phyloP scores from a whole-genome alignment of 1,140 invertebrate species.

The Drosophila baimaii region DNA sequence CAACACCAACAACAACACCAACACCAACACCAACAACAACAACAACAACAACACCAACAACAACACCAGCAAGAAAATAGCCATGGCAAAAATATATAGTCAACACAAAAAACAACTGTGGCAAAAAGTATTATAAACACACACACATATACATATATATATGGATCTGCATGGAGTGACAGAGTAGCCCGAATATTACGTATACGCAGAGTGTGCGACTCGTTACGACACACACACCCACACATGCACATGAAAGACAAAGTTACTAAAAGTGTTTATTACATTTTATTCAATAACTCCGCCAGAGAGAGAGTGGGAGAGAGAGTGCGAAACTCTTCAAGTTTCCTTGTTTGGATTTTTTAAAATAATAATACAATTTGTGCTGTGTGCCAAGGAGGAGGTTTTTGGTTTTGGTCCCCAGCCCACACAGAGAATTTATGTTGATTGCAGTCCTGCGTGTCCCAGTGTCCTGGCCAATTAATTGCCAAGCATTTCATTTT shows the following conservation, averaged over 20 bases:
- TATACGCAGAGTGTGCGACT: conserved; percentile 68
- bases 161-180: conserved; percentile 1
- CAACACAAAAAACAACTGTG: conserved; percentile 9
- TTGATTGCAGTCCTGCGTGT: conserved; percentile 59
- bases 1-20: not conserved
- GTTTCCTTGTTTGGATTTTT: conserved; percentile 60
- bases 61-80: conserved; percentile 20
- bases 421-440: conserved; percentile 65
- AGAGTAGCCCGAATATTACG: conserved; percentile 63
- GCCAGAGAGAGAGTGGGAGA: not conserved
- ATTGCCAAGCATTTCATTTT: conserved; percentile 74
- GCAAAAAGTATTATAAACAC: too few relatives aligned
- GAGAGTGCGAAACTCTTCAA: conserved; percentile 40
- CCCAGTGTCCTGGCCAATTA: conserved; percentile 61
- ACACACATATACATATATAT: too few relatives aligned
- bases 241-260: conserved; percentile 63
- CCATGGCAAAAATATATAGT: conserved; percentile 5
- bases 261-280: conserved; percentile 82
- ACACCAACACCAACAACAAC: conserved; percentile 16
- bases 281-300: conserved; percentile 81
- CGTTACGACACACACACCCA: conserved; percentile 49
- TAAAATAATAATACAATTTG: conserved; percentile 73
- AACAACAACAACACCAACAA: conserved; percentile 26
- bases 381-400: conserved; percentile 34
- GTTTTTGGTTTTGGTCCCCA: conserved; percentile 5